Evolutionary conservation across 2,113 vertebrate genomes (phyloP), one percentile per base, ranked within the genome.

Genomic region (Ibidorhyncha struthersii): DNA sequence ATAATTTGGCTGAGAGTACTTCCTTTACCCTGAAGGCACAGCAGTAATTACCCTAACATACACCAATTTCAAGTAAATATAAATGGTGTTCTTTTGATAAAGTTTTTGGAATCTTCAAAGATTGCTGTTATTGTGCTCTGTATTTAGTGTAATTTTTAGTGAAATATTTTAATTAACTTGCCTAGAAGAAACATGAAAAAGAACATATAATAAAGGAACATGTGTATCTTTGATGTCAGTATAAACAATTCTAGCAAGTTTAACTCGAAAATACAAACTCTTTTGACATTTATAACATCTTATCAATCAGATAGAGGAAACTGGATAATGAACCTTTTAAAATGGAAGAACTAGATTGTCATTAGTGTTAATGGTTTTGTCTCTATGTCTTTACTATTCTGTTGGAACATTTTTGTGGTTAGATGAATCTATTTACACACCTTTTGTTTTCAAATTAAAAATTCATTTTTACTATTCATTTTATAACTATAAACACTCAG

Each of bases 11-110:
- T 96, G 89, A 83, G 71, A 95, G 71, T 88, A 91, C 94, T 97
- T 97, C 96, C 97, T 97, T 96, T 96, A 95, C 87, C 95, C 96
- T 83, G 67, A 94, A 98, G 97, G 94, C 82, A 97, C 17, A 96
- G 96, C 69, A 97, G 86, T 96, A 97, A 98, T 97, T 97, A 96
- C 91, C n/a, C 84, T 95, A 97, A 96, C 83, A 98, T 65, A 95
- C 77, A 97, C 89, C 91, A 91, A 93, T 97, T 97, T 97, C 53
- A 93, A 90, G 89, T 97, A 97, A 85, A 86, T 91, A 92, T 82
- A 96, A 96, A 97, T 96, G 95, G 95, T 91, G 79, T 96, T 97
- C 96, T 96, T 94, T 70, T 94, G 90, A 97, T 97, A 97, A 97
- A 95, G 92, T 93, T 97, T 94, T 85, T 95, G 65, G 95, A 97